Conservation (phyloP, 2,888 invertebrate genomes). For the Agapetus fuscipes region DNA sequence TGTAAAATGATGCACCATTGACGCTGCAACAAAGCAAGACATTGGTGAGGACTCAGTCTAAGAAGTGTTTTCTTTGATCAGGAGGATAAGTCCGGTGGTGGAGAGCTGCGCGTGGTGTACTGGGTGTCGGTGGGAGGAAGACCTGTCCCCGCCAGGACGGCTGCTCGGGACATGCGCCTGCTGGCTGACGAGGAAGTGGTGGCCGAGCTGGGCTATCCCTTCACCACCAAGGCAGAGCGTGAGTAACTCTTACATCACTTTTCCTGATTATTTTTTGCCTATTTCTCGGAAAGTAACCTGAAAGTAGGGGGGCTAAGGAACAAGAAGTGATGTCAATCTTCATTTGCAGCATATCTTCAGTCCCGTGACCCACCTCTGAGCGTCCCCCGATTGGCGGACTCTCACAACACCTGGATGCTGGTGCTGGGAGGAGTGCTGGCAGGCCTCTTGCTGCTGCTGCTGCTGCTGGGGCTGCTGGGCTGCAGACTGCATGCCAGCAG, state of each 20-base stretch:
- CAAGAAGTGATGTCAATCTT: not conserved
- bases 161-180: slow-evolving; percentile 75
- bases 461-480: slow-evolving; percentile 44
- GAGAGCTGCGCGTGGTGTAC: slow-evolving; percentile 58
- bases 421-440: slow-evolving; percentile 53
- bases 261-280: too few relatives aligned
- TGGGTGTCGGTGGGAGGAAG: slow-evolving; percentile 71
- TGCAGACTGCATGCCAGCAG: slow-evolving; percentile 31
- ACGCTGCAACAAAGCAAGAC: too few relatives aligned
- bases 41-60: too few relatives aligned
- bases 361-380: too few relatives aligned
- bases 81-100: slow-evolving; percentile 16
- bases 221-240: slow-evolving; percentile 81
- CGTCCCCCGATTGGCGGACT: too few relatives aligned
- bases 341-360: slow-evolving; percentile 55
- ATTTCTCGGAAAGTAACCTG: too few relatives aligned
- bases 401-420: slow-evolving; percentile 57
- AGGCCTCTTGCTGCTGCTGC: slow-evolving; percentile 46
- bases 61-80: too few relatives aligned
- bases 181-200: slow-evolving; percentile 69
- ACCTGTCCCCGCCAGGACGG: slow-evolving; percentile 70
- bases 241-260: too few relatives aligned
- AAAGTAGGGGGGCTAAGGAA: too few relatives aligned
- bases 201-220: slow-evolving; percentile 61
- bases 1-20: too few relatives aligned